Evolutionary conservation across 1,140 invertebrate species (phyloP), one percentile per base, ranked within the genome.

Genomic region (Orchesella cincta): DNA sequence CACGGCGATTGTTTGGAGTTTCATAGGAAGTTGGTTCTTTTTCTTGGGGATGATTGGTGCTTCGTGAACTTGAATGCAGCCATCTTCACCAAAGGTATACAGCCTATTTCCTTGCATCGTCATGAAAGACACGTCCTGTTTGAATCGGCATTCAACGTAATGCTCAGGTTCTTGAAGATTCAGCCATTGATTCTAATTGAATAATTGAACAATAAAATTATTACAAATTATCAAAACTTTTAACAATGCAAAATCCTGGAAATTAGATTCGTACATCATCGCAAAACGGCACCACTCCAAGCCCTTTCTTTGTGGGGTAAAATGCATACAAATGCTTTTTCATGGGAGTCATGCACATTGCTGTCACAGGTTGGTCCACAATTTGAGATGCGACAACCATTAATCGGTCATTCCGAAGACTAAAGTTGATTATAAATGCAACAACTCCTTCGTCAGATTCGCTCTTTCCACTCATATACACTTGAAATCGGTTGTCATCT

Each of bases 401-500:
- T 26, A 82, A 67, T 1, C 71, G 20, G 1, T 82, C 77, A 1
- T 64, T 77, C 20, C 76, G 76, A 39, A 82, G 57, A 34, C 23
- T 54, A 46, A 76, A 82, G 71, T 82, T 80, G 51, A 73, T 46
- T 14, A 73, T 28, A 28, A 73, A 73, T 20, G 39, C 35, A 8
- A 36, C 71, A 14, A 51, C 71, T 2, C 71, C 71, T 39, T n/a
- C 34, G n/a, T 67, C 71, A 8, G 71, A 36, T 14, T 8, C 8
- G 46, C 71, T 73, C 26, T 73, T 67, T 14, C 71, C 71, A 23
- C 71, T 73, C 36, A 3, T 79, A 39, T 51, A 78, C 57, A 82
- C 72, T 77, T 82, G 81, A 12, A 82, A 34, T 36, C 81, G 76
- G 5, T 76, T 54, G 34, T 82, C 81, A 26, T 82, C 81, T 33